Percentiles rank a stretch among this genome's conserved stretches.
These are phyloP conservation scores for Augochlora pura DNA, from an alignment of 1,140 invertebrate genomes.

Conservation along the genomic window DNA sequence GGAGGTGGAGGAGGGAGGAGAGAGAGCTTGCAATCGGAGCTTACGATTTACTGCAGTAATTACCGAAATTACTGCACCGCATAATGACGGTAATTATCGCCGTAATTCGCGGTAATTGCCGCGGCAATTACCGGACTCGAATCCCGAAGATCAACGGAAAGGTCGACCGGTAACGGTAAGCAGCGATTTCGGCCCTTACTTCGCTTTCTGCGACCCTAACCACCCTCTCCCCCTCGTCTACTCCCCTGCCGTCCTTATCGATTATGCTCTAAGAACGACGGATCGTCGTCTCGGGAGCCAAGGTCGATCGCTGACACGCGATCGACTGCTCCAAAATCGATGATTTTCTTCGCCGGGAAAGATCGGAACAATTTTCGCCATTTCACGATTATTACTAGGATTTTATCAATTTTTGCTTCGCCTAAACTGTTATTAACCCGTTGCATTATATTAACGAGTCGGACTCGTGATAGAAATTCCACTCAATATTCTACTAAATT, in stretches of 20 bases:
- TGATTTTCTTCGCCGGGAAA: too few relatives aligned
- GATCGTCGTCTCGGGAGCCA: constrained; percentile 19
- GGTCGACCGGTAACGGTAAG: constrained; percentile 43
- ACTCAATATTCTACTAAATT: too few relatives aligned
- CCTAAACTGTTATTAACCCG: too few relatives aligned
- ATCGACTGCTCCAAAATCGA: neutral
- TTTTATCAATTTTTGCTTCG: too few relatives aligned
- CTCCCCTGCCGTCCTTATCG: constrained; percentile 35
- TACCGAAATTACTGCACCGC: constrained; percentile 65
- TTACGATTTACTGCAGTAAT: constrained; percentile 63
- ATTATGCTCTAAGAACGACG: constrained; percentile 31
- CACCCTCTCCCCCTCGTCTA: neutral
- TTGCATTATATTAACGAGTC: too few relatives aligned
- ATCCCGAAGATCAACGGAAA: constrained; percentile 50
- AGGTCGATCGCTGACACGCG: constrained; percentile 11
- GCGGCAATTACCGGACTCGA: constrained; percentile 58
- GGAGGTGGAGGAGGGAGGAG: too few relatives aligned
- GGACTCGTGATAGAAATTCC: too few relatives aligned
- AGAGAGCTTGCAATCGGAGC: constrained; percentile 50
- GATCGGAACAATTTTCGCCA: too few relatives aligned
- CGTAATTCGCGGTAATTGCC: constrained; percentile 63
- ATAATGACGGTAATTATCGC: constrained; percentile 63
- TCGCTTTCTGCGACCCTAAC: neutral
- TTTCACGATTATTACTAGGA: too few relatives aligned
- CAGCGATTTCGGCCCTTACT: constrained; percentile 27